phyloP scores from a whole-genome alignment of 2,113 vertebrate genomes.

The Progne subis region DNA sequence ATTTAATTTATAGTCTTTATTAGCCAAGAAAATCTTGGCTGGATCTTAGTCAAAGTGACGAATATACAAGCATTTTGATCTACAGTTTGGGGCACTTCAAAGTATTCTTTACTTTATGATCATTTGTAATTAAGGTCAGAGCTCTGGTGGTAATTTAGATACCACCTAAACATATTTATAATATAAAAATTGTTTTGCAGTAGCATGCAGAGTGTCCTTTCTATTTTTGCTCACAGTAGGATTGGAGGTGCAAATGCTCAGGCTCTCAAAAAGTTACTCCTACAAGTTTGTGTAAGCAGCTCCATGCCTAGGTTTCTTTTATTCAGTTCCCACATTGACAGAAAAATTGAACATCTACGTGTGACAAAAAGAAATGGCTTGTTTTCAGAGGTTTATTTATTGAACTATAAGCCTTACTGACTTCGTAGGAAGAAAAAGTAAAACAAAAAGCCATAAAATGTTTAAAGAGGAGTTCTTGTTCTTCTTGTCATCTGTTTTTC shows the following conservation, averaged over 20 bases:
- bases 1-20: constrained; percentile 58
- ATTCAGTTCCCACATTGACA: neutral
- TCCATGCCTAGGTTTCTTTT: neutral
- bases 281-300: neutral
- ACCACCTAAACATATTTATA: constrained; percentile 37
- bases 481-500: neutral
- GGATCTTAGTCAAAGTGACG: constrained; percentile 35
- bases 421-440: neutral
- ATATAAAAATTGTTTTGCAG: constrained; percentile 11
- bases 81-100: constrained; percentile 4
- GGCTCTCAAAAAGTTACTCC: neutral
- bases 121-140: constrained; percentile 47
- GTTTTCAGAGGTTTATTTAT: neutral
- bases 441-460: neutral
- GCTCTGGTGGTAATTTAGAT: constrained; percentile 45
- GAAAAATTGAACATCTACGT: neutral
- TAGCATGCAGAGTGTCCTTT: neutral
- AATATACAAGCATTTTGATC: constrained; percentile 49
- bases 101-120: constrained; percentile 57
- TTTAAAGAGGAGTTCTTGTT: neutral
- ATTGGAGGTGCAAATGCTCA: neutral
- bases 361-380: neutral
- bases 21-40: constrained; percentile 63
- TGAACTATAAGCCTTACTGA: neutral
- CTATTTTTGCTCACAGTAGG: neutral